Evolutionary conservation across 2,113 vertebrate species (phyloP).

Genomic region (Cyanoliseus patagonus): DNA sequence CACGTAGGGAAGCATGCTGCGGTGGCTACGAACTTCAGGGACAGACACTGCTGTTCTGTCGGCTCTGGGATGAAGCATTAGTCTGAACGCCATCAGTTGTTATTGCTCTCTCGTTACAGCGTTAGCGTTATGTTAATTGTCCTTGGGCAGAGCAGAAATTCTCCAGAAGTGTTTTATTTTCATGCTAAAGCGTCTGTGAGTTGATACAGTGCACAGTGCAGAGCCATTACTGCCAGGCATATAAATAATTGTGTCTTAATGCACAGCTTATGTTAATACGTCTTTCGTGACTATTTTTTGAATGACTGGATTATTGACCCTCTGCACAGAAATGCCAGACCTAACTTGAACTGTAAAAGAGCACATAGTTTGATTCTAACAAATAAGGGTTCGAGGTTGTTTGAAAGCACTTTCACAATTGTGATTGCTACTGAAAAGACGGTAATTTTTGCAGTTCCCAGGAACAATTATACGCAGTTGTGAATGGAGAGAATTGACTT

Average conservation of each 20-base stretch:
- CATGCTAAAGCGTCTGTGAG: neutral
- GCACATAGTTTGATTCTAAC: neutral
- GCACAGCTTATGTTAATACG: conserved; percentile 60
- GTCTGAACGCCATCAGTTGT: neutral
- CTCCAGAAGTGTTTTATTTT: neutral
- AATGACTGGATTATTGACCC: conserved; percentile 55
- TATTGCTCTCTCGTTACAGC: neutral
- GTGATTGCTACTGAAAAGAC: neutral
- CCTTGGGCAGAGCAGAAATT: conserved; percentile 7
- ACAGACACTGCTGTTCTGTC: neutral
- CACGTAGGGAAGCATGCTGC: neutral
- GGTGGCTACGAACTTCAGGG: neutral
- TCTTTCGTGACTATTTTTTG: conserved; percentile 33
- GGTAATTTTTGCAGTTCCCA: neutral
- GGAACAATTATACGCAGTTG: neutral
- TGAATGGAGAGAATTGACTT: neutral
- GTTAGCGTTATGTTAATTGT: neutral
- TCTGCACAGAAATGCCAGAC: conserved; percentile 2
- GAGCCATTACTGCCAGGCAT: conserved; percentile 29
- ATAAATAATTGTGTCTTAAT: conserved; percentile 55
- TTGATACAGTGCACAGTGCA: neutral
- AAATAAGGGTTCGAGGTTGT: neutral
- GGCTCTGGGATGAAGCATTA: neutral
- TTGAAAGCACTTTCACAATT: neutral
- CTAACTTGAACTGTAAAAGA: neutral